Conservation (phyloP, 2,113 vertebrate genomes). For the Tringa solitaria region DNA sequence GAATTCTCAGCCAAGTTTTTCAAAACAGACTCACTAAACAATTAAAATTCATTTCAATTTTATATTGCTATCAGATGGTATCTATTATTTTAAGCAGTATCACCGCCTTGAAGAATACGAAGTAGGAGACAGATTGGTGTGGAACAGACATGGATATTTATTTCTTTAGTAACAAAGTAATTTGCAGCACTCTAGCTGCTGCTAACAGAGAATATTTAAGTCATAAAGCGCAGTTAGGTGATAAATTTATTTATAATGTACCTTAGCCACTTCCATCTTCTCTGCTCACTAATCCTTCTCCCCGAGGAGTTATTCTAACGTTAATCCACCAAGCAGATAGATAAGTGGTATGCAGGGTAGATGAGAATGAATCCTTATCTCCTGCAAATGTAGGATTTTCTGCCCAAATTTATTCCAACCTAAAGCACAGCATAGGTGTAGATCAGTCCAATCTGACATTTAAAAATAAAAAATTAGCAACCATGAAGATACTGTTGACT, state of each 20-base stretch:
- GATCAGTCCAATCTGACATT: background rate
- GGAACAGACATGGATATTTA: background rate
- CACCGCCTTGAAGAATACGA: background rate
- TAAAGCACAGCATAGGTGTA: background rate
- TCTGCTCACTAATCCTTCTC: background rate
- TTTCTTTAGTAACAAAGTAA: slow-evolving; percentile 1
- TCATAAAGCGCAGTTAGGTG: slow-evolving; percentile 18
- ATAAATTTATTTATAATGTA: slow-evolving; percentile 33
- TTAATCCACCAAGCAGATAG: background rate
- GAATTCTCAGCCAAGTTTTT: background rate
- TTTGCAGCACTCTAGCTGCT: background rate
- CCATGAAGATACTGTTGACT: background rate
- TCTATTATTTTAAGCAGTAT: background rate
- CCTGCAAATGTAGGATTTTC: background rate
- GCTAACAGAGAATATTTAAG: background rate
- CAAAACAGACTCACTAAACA: background rate
- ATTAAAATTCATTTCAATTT: background rate
- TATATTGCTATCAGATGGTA: background rate
- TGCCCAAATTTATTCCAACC: background rate
- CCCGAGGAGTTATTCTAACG: background rate
- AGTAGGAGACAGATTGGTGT: background rate
- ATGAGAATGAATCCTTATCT: background rate
- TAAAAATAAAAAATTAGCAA: background rate
- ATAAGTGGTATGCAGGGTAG: background rate
- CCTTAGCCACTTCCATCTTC: background rate